Evolutionary conservation across 2,888 invertebrate genomes (phyloP).

Genomic region (Cephus sareptanus): DNA sequence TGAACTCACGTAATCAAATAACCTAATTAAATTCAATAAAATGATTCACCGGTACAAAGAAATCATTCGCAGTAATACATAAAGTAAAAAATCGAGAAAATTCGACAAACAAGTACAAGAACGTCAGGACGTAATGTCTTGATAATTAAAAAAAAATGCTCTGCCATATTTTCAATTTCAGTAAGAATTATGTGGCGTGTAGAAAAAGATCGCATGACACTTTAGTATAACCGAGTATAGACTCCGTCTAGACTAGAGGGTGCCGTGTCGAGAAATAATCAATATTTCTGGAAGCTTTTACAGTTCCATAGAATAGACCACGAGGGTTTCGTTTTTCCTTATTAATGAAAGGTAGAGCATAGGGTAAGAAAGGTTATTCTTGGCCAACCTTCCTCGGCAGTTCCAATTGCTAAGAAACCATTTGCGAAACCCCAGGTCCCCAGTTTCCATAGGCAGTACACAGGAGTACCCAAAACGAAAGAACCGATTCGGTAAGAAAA

Average conservation of each 20-base stretch:
- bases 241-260: constrained; percentile 37
- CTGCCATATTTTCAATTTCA: background rate
- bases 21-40: background rate
- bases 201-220: constrained; percentile 28
- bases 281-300: constrained; percentile 48
- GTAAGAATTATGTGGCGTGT: background rate
- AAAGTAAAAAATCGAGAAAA: no score
- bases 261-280: constrained; percentile 49
- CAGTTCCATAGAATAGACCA: background rate
- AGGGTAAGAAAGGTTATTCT: background rate
- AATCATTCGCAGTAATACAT: no score
- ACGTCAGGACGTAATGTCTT: background rate
- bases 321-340: background rate
- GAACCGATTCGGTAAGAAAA: background rate
- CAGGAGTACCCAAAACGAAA: background rate
- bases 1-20: background rate
- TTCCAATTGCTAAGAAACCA: background rate
- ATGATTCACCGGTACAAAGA: no score
- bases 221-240: constrained; percentile 28
- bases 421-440: background rate
- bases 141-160: background rate
- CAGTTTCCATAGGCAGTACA: background rate
- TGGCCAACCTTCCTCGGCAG: background rate
- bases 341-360: background rate
- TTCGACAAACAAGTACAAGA: background rate